Evolutionary conservation across 1,140 invertebrate genomes (phyloP).

Genomic region (Drosophila biarmipes): DNA sequence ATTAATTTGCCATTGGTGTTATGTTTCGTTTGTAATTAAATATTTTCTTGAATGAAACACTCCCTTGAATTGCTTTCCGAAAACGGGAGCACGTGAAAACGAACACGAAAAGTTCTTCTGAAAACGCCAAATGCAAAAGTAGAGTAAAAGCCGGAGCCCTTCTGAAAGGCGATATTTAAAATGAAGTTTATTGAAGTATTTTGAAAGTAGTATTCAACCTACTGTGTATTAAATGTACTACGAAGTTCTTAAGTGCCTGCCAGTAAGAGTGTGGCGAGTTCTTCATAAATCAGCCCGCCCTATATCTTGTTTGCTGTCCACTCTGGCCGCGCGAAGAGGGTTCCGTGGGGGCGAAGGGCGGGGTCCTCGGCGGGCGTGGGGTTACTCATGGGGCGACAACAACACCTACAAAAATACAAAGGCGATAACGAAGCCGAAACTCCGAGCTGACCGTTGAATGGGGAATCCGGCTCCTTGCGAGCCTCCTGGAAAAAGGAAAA

Average conservation of each 20-base stretch:
- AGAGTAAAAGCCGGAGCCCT: too few relatives aligned
- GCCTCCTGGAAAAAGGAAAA: conserved; percentile 12
- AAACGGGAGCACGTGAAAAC: too few relatives aligned
- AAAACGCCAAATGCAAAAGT: too few relatives aligned
- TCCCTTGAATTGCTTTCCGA: too few relatives aligned
- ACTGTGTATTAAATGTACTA: too few relatives aligned
- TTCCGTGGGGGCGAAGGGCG: not conserved
- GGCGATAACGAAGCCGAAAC: conserved; percentile 65
- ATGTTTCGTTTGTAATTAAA: too few relatives aligned
- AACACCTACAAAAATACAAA: conserved; percentile 59
- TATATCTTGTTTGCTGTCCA: conserved; percentile 37
- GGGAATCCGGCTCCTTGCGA: conserved; percentile 36
- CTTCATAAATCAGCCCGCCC: not conserved
- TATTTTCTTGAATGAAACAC: too few relatives aligned
- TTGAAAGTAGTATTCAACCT: too few relatives aligned
- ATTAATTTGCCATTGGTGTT: too few relatives aligned
- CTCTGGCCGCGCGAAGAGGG: conserved; percentile 3
- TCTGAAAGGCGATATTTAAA: too few relatives aligned
- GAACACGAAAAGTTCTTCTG: too few relatives aligned
- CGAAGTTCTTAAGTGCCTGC: not conserved
- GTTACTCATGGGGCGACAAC: conserved; percentile 1
- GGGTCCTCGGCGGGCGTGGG: not conserved
- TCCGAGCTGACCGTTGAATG: conserved; percentile 53
- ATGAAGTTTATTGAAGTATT: too few relatives aligned
- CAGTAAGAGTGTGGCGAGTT: not conserved